Base-by-base conservation (phyloP, 1,140 invertebrate species). In the Pseudobourletiella spinata region DNA sequence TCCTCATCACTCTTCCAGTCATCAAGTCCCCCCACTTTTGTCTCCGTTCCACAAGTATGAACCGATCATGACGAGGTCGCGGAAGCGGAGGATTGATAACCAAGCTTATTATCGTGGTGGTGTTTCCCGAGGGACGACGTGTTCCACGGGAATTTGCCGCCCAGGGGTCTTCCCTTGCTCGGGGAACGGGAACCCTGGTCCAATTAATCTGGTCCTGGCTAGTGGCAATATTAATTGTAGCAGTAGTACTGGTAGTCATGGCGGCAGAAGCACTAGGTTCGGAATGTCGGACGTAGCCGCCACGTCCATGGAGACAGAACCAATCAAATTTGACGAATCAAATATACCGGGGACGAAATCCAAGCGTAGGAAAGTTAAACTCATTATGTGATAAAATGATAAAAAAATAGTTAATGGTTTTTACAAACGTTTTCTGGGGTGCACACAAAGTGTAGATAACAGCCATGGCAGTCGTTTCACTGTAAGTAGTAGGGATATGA, bases 51-150 rank as follows among this genome's bases (percentile, higher is more conserved):
- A 54, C 59, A 68, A 64, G 20, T 66, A 61, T 30, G 68, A 69
- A 29, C 68, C 68, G 1, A 69, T 69, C 18, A 69, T 69, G 68
- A 69, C 68, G 1, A n/a, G 68, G 16, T 51, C 68, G 2, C 61
- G 68, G 50, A 69, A 69, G 56, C 35, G 68, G 43, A 61, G 58
- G 48, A 62, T 64, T 60, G 65, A n/a, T n/a, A n/a, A 66, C 32
- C 56, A 66, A 59, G 44, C 30, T 3, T 46, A 28, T 3, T 51
- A 8, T 20, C 16, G 20, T 3, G 42, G 24, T 3, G 15, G 28
- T 29, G 35, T 32, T 32, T 26, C 14, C 14, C 4, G 3, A 6
- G 48, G 15, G 22, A 25, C n/a, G n/a, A n/a, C 16, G 16, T 48
- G 11, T 15, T 48, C 11, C 44, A 48, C 6, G 6, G 6, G 14